phyloP scores from a whole-genome alignment of 2,797 vertebrate species.

The Rhinella marina region DNA sequence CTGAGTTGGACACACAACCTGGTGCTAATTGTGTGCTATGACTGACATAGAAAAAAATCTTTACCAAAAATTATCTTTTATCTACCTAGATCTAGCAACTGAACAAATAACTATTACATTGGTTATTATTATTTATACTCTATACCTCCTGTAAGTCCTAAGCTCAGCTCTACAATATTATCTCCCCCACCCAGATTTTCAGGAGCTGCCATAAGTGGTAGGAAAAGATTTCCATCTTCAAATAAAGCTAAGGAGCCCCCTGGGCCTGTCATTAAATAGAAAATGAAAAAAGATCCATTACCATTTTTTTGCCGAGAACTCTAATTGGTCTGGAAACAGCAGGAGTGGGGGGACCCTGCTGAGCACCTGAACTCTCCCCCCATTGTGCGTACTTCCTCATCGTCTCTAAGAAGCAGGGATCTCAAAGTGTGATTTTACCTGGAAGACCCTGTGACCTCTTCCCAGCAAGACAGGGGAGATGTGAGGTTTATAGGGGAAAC shows the following conservation, averaged over 20 bases:
- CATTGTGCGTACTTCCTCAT: slow-evolving; percentile 13
- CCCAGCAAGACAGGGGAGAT: slow-evolving; percentile 52
- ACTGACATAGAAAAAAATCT: not conserved
- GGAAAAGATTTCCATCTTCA: slow-evolving; percentile 65
- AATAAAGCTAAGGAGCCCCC: slow-evolving; percentile 33
- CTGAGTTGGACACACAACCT: not conserved
- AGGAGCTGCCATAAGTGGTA: slow-evolving; percentile 15
- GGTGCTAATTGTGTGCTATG: not conserved
- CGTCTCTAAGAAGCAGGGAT: slow-evolving; percentile 19
- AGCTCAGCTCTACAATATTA: not conserved
- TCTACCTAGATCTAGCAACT: not conserved
- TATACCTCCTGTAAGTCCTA: slow-evolving; percentile 11
- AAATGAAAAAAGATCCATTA: slow-evolving; percentile 52
- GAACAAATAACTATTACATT: not conserved
- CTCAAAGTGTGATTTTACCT: slow-evolving; percentile 52
- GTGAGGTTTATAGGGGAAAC: slow-evolving; percentile 56
- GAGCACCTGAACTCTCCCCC: slow-evolving; percentile 49
- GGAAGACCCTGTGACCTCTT: slow-evolving; percentile 50
- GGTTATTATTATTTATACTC: slow-evolving; percentile 2
- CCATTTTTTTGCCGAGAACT: not conserved
- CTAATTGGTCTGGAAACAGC: slow-evolving; percentile 58
- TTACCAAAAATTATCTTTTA: not conserved
- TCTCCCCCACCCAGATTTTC: slow-evolving; percentile 57
- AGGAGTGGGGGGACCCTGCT: slow-evolving; percentile 38
- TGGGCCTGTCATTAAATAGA: slow-evolving; percentile 64